Percentiles rank a stretch among this genome's conserved stretches.
Evolutionary conservation across 2,888 invertebrate genomes (phyloP).

Genomic region (Dolomedes plantarius): DNA sequence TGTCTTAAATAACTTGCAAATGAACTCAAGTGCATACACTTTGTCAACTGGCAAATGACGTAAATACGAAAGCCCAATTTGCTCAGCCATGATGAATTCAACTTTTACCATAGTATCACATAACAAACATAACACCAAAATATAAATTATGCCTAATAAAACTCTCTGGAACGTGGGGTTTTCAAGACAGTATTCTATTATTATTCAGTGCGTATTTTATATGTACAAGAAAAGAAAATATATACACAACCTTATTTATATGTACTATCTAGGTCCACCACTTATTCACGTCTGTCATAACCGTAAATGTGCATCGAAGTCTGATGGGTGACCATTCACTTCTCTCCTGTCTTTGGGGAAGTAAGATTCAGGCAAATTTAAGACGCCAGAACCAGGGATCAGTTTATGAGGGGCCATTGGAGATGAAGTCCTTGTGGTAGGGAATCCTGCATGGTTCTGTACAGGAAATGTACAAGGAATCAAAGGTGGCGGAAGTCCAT

Average conservation of each 20-base stretch:
- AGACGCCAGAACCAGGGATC: conserved; percentile 32
- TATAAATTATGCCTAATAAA: conserved; percentile 72
- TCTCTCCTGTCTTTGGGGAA: conserved; percentile 66
- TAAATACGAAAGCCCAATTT: conserved; percentile 68
- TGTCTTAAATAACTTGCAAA: conserved; percentile 64
- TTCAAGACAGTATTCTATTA: conserved; percentile 50
- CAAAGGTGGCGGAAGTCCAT: conserved; percentile 66
- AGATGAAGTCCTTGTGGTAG: conserved; percentile 38
- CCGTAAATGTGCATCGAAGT: conserved; percentile 62
- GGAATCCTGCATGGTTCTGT: conserved; percentile 48
- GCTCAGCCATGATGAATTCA: conserved; percentile 29
- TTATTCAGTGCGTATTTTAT: conserved; percentile 64
- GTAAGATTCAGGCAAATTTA: conserved; percentile 46
- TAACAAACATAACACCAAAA: conserved; percentile 72
- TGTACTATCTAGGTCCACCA: conserved; percentile 31
- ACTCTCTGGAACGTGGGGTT: conserved; percentile 62
- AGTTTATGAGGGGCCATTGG: conserved; percentile 61
- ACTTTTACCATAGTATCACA: conserved; percentile 60
- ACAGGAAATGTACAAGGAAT: conserved; percentile 67
- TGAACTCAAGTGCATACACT: conserved; percentile 41
- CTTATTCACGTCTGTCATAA: conserved; percentile 66
- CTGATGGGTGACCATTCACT: conserved; percentile 65
- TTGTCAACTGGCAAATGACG: conserved; percentile 58
- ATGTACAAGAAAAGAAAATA: conserved; percentile 66
- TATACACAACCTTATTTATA: conserved; percentile 62